Percentiles rank a stretch among this genome's conserved stretches.
Evolutionary conservation across 2,888 invertebrate species (phyloP).

Genomic region (Tridacna gigas): DNA sequence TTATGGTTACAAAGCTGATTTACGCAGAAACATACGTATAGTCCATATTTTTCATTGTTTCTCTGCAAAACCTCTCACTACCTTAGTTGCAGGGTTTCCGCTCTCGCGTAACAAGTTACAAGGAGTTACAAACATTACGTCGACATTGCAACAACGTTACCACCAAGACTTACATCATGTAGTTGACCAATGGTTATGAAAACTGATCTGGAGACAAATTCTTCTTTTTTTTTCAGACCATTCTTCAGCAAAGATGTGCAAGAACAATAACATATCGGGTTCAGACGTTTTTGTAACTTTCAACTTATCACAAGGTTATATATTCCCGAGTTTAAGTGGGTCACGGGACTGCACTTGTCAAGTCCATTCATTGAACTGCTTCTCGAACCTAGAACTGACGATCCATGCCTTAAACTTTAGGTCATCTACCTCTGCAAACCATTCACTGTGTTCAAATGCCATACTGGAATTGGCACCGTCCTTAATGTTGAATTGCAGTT

Average conservation of each 20-base stretch:
- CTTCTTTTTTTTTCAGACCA: constrained; percentile 17
- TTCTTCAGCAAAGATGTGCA: constrained; percentile 12
- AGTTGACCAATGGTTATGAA: no score
- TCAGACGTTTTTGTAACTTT: constrained; percentile 19
- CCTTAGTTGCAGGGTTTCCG: no score
- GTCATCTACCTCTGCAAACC: background rate
- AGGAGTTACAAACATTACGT: no score
- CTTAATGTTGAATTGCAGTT: background rate
- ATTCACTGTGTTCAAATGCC: constrained; percentile 10
- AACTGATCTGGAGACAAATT: no score
- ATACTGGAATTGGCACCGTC: background rate
- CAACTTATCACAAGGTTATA: constrained; percentile 14
- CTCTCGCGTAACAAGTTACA: no score
- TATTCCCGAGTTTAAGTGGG: constrained; percentile 16
- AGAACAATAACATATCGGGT: background rate
- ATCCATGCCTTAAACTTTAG: constrained; percentile 11
- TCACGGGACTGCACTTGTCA: constrained; percentile 27
- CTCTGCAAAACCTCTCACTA: no score
- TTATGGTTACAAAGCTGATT: no score
- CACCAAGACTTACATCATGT: no score
- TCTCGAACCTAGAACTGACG: constrained; percentile 18
- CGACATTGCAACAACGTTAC: no score
- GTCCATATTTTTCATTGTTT: no score
- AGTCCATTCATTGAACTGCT: background rate
- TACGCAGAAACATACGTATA: no score